Evolutionary conservation across 2,797 vertebrate genomes (phyloP).

Genomic region (Petrocephalus schoutedeni): DNA sequence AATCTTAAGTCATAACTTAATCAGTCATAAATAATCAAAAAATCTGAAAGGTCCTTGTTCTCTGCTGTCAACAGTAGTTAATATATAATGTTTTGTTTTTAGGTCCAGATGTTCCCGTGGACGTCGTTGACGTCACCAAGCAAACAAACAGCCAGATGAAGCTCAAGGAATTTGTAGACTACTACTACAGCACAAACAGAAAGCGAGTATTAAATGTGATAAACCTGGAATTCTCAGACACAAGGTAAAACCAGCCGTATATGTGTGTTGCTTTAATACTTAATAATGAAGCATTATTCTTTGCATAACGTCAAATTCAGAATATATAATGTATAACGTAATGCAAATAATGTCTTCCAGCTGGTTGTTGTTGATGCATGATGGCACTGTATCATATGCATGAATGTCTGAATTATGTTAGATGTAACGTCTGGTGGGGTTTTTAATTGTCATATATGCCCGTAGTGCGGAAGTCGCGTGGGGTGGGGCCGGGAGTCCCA

Average conservation of each 20-base stretch:
- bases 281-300: not conserved
- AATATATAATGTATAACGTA: not conserved
- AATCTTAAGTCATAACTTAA: not conserved
- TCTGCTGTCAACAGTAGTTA: not conserved
- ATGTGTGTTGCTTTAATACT: not conserved
- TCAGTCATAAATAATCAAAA: not conserved
- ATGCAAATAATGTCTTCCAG: not conserved
- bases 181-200: slow-evolving; percentile 95
- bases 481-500: not conserved
- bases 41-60: slow-evolving; percentile 7
- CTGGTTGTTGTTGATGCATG: not conserved
- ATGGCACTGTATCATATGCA: not conserved
- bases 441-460: not conserved
- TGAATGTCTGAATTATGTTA: not conserved
- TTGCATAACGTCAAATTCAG: not conserved
- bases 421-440: not conserved
- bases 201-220: slow-evolving; percentile 92
- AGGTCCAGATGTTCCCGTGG: slow-evolving; percentile 87
- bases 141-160: slow-evolving; percentile 96
- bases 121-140: slow-evolving; percentile 91
- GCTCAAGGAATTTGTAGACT: slow-evolving; percentile 98
- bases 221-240: slow-evolving; percentile 92
- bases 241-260: slow-evolving; percentile 62
- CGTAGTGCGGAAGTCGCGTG: not conserved
- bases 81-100: not conserved